Evolutionary conservation across 2,888 invertebrate genomes (phyloP).

Genomic region (Stenodera caucasica): DNA sequence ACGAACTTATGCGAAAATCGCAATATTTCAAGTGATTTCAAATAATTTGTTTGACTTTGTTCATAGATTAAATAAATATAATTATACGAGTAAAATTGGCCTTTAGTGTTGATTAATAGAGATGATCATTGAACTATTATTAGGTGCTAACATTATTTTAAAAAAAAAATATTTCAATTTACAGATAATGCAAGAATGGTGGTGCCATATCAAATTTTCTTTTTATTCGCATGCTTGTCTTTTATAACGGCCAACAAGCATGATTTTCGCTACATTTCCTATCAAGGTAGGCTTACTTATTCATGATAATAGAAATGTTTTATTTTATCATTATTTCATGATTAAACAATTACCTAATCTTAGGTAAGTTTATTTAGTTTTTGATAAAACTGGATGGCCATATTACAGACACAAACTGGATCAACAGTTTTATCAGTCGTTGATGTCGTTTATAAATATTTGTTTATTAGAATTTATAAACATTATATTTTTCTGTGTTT

Average conservation of each 20-base stretch:
- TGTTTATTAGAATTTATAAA: background rate
- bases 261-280: constrained; percentile 45
- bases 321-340: no score
- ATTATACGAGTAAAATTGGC: constrained; percentile 1
- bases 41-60: background rate
- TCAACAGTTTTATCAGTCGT: constrained; percentile 12
- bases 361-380: constrained; percentile 5
- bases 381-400: background rate
- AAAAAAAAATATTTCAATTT: no score
- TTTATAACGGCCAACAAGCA: constrained; percentile 26
- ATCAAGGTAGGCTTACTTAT: constrained; percentile 40
- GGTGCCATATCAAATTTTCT: constrained; percentile 34
- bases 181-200: constrained; percentile 40
- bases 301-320: no score
- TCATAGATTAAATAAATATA: background rate
- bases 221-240: constrained; percentile 28
- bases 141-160: no score
- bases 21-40: background rate
- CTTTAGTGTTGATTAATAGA: background rate
- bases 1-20: background rate
- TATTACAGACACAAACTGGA: background rate
- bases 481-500: background rate
- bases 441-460: constrained; percentile 13
- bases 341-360: constrained; percentile 10
- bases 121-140: background rate